Base-by-base conservation (phyloP, 2,113 vertebrate genomes). In the Protomyctophum bolini region DNA sequence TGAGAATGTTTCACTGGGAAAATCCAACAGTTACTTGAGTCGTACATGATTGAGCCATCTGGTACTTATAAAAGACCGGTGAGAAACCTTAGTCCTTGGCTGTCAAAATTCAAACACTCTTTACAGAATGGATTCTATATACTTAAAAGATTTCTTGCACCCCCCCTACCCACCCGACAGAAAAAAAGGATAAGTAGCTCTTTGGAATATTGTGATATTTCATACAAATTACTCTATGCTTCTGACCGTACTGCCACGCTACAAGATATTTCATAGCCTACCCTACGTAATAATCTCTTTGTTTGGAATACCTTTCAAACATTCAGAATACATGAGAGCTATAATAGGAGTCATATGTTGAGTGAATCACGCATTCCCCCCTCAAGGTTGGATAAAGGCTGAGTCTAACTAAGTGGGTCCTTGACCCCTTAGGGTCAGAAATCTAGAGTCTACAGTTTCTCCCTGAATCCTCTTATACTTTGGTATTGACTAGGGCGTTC, bases 381-480 rank as follows among this genome's bases (percentile, higher is more conserved):
- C 60, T 45, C 41, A 10, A 54, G 28, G 54, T 67, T 54, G 49
- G 11, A 49, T 49, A 63, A 50, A 15, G 14, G 61, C 61, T 63
- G 46, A 4, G n/a, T 63, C 61, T 49, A n/a, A 14, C 33, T 63
- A 10, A 63, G 61, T 49, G 61, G 46, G 8, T 63, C 47, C 61
- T 63, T 49, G 46, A 49, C 50, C 11, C 52, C 21, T 10, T 6
- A 6, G 33, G 33, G 33, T 41, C 33, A 41, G 33, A 41, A 41
- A 41, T 41, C 33, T 41, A 41, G 33, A 41, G 33, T 41, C 58
- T 29, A 7, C 51, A 15, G 50, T 65, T 28, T 58, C 56, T 60
- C 65, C 29, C 57, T 14, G 54, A 58, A 59, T 68, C 12, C 10
- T 66, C 50, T 41, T 46, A 49, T 10, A 50, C 46, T 66, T 75